Evolutionary conservation across 2,888 invertebrate genomes (phyloP), one percentile per base, ranked within the genome.

Genomic region (Hofmannophila pseudospretella): DNA sequence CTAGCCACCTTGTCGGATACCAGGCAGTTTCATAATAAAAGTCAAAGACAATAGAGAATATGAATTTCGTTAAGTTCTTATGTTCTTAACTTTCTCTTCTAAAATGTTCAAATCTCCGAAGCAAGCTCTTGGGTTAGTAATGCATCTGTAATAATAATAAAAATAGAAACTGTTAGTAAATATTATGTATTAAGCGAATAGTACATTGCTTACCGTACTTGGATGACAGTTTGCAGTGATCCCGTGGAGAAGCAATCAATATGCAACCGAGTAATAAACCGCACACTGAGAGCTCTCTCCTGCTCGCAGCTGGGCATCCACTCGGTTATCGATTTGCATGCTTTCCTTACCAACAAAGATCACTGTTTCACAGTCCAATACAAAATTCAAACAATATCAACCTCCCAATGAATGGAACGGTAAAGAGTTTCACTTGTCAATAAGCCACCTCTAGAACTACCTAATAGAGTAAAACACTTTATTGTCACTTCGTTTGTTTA

Each of bases 341-440:
- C 64, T 71, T 69, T 73, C 54, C 67, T 70, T 64, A 64, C 61
- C 56, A 67, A 65, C 60, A 72, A 59, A 66, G 62, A 75, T 65
- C 79, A 82, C 78, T 64, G 56, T 51, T 66, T 62, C 64, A 62
- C 54, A 58, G 74, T 75, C 61, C 62, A 64, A 70, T 59, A 76
- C 69, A 62, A 76, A 70, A 72, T 35, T 10, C 30, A 69, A 66
- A 70, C 61, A 66, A 54, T 64, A 66, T 62, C 54, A 61, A 70
- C 59, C 62, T 64, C 60, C 60, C 50, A 55, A 67, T 71, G 69
- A 73, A 77, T 69, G 62, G 67, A 65, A 73, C 62, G 58, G 67
- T 72, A 63, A 59, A 71, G 70, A 78, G 75, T 80, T 81, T 81
- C 79, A 80, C 84, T 82, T 79, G 81, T 76, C 80, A 84, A 79